Conservation (phyloP, 1,140 invertebrate genomes). For the Luehdorfia chinensis region DNA sequence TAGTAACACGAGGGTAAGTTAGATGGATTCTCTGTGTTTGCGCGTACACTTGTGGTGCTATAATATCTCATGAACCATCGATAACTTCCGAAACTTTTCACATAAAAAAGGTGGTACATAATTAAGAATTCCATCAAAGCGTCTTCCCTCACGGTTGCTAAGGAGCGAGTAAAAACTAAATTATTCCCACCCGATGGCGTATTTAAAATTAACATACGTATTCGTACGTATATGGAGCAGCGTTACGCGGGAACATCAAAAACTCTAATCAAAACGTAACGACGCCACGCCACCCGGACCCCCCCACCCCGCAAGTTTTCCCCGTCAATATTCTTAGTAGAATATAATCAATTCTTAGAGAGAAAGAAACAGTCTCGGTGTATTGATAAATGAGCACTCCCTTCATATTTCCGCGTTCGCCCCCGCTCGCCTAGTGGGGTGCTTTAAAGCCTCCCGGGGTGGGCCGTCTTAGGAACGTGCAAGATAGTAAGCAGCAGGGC, state of each 20-base stretch:
- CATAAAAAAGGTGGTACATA: no score
- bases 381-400: slow-evolving; percentile 75
- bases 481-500: slow-evolving; percentile 69
- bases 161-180: no score
- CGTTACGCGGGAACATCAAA: slow-evolving; percentile 41
- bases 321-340: slow-evolving; percentile 64
- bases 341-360: slow-evolving; percentile 72
- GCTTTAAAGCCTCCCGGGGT: slow-evolving; percentile 32
- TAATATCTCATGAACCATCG: no score
- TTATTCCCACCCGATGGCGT: not conserved
- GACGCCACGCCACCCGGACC: slow-evolving; percentile 19
- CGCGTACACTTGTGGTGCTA: no score
- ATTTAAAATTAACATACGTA: slow-evolving; percentile 26
- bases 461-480: slow-evolving; percentile 65
- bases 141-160: no score
- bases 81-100: no score
- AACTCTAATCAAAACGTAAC: slow-evolving; percentile 58
- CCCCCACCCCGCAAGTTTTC: slow-evolving; percentile 30
- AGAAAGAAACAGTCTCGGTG: slow-evolving; percentile 71
- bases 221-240: slow-evolving; percentile 19
- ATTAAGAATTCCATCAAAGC: no score
- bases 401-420: slow-evolving; percentile 69
- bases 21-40: no score
- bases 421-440: slow-evolving; percentile 27
- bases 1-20: no score